Evolutionary conservation across 1,140 invertebrate species (phyloP).

Genomic region (Laupala kohalensis): DNA sequence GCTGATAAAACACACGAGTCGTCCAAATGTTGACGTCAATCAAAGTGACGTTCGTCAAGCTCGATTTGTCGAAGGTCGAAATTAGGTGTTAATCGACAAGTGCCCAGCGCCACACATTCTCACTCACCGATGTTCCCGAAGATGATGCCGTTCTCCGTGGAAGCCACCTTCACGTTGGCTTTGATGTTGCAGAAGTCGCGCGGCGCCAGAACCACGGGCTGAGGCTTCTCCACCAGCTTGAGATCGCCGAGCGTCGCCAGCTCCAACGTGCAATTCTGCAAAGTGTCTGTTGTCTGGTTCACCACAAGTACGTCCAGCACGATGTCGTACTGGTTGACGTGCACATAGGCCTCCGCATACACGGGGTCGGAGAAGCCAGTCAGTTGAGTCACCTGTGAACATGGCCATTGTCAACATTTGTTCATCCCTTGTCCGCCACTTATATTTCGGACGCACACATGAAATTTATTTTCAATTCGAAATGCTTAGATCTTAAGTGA

Average conservation of each 20-base stretch:
- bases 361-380: slow-evolving; percentile 99
- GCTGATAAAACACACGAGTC: too few relatives aligned
- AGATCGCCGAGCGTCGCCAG: slow-evolving; percentile 94
- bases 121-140: slow-evolving; percentile 92
- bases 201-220: slow-evolving; percentile 86
- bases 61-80: too few relatives aligned
- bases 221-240: slow-evolving; percentile 94
- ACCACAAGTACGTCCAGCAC: slow-evolving; percentile 94
- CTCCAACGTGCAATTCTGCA: slow-evolving; percentile 96
- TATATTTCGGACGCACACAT: too few relatives aligned
- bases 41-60: too few relatives aligned
- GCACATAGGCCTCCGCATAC: slow-evolving; percentile 96
- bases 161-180: slow-evolving; percentile 88
- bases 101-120: too few relatives aligned
- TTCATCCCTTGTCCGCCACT: too few relatives aligned
- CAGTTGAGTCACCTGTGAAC: slow-evolving; percentile 93
- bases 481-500: too few relatives aligned
- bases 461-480: too few relatives aligned
- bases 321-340: slow-evolving; percentile 99
- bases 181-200: slow-evolving; percentile 97
- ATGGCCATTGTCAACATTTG: too few relatives aligned
- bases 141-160: slow-evolving; percentile 98
- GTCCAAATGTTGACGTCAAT: too few relatives aligned
- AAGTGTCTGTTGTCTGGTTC: slow-evolving; percentile 93
- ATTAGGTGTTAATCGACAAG: too few relatives aligned